Percentiles rank a stretch among this genome's conserved stretches.
Evolutionary conservation across 2,113 vertebrate genomes (phyloP).

Genomic region (Piliocolobus tephrosceles): DNA sequence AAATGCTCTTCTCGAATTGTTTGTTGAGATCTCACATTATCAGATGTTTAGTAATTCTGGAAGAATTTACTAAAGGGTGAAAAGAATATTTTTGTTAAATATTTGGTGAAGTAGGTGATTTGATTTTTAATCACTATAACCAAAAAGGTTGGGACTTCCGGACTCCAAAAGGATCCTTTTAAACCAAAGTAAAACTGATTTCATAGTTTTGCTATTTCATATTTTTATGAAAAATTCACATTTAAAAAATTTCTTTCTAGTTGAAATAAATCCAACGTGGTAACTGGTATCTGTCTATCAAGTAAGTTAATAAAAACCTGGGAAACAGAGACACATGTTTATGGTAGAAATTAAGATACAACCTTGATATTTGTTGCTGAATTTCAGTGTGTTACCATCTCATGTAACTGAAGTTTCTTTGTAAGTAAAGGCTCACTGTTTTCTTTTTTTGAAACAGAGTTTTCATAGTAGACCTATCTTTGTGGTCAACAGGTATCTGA

Average conservation of each 20-base stretch:
- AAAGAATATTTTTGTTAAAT: conserved; percentile 46
- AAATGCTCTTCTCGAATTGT: not conserved
- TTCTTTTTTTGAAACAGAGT: not conserved
- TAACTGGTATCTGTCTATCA: not conserved
- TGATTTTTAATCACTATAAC: conserved; percentile 32
- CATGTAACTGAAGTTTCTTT: conserved; percentile 26
- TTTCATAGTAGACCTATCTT: conserved; percentile 44
- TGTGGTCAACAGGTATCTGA: conserved; percentile 75
- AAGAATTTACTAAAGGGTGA: conserved; percentile 36
- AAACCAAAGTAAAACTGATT: conserved; percentile 36
- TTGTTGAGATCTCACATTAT: not conserved
- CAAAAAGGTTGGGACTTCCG: conserved; percentile 14
- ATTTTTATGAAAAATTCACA: conserved; percentile 7
- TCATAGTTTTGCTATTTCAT: not conserved
- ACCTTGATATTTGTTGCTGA: conserved; percentile 10
- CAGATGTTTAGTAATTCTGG: conserved; percentile 3
- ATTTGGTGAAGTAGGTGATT: conserved; percentile 29
- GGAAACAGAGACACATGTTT: not conserved
- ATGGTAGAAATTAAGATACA: not conserved
- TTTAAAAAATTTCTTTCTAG: conserved; percentile 16
- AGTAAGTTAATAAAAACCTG: conserved; percentile 28
- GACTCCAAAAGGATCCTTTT: conserved; percentile 22
- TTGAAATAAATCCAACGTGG: conserved; percentile 46
- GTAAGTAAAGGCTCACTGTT: conserved; percentile 14
- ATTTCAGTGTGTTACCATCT: not conserved